Conservation (phyloP, 2,888 invertebrate species). For the Chalcosyrphus nemorum region DNA sequence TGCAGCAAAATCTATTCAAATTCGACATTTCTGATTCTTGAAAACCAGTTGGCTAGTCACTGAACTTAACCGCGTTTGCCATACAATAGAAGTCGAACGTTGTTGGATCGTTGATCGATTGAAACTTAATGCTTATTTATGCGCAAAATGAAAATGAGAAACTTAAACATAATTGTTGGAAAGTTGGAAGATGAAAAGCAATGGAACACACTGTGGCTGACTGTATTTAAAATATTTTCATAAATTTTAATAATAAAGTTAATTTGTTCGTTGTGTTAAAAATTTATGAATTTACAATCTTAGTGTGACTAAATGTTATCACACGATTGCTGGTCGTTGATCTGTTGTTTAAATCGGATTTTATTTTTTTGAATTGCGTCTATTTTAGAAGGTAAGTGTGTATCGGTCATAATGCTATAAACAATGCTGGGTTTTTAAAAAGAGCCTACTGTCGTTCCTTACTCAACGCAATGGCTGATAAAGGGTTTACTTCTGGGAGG, state of each 20-base stretch:
- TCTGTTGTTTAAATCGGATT: background rate
- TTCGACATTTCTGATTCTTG: conserved; percentile 12
- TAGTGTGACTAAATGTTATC: background rate
- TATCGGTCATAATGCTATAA: too few relatives aligned
- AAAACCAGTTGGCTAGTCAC: conserved; percentile 2
- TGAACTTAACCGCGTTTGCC: conserved; percentile 2
- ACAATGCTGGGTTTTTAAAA: too few relatives aligned
- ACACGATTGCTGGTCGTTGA: background rate
- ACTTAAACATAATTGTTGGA: background rate
- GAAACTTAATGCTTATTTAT: background rate
- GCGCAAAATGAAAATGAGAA: background rate
- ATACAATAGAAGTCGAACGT: background rate
- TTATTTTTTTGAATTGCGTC: background rate
- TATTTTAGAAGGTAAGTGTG: too few relatives aligned
- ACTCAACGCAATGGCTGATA: too few relatives aligned
- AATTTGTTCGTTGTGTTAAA: background rate
- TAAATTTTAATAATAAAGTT: background rate
- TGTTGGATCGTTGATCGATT: background rate
- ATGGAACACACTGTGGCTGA: background rate
- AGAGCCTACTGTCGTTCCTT: too few relatives aligned
- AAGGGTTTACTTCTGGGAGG: too few relatives aligned
- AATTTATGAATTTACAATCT: background rate
- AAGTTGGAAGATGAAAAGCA: background rate
- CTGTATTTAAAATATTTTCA: background rate
- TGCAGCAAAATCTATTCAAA: conserved; percentile 26